Evolutionary conservation across 2,888 invertebrate genomes (phyloP).

Genomic region (Diogma glabrata): DNA sequence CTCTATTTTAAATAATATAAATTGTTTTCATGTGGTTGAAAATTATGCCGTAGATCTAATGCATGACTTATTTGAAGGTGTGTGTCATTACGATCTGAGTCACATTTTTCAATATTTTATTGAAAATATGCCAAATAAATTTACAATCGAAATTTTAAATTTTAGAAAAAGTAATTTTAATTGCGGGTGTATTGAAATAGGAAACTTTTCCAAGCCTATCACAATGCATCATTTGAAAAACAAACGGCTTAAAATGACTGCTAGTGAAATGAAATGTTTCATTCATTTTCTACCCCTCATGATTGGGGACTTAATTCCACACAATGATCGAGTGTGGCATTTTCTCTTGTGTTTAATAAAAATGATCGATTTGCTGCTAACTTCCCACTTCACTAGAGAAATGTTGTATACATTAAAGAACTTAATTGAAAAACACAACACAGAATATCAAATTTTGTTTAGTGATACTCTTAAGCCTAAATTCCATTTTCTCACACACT

Average conservation of each 20-base stretch:
- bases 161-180: constrained; percentile 20
- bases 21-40: constrained; percentile 20
- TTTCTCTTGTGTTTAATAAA: not conserved
- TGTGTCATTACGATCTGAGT: constrained; percentile 18
- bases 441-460: no score
- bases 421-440: no score
- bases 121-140: constrained; percentile 15
- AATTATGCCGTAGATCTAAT: constrained; percentile 22
- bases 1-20: constrained; percentile 20
- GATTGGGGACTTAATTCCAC: not conserved
- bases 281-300: not conserved
- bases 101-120: constrained; percentile 16
- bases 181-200: constrained; percentile 21
- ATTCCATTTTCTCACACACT: no score
- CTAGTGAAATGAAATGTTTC: no score
- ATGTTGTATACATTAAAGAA: no score
- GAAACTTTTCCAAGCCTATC: constrained; percentile 19
- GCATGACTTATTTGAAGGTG: constrained; percentile 23
- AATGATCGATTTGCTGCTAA: not conserved
- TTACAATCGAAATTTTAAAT: constrained; percentile 20
- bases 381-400: no score
- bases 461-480: no score
- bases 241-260: no score
- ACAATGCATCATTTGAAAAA: constrained; percentile 13
- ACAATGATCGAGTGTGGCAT: not conserved